Base-by-base conservation (phyloP, 1,140 invertebrate species). In the Lasioglossum baleicum region DNA sequence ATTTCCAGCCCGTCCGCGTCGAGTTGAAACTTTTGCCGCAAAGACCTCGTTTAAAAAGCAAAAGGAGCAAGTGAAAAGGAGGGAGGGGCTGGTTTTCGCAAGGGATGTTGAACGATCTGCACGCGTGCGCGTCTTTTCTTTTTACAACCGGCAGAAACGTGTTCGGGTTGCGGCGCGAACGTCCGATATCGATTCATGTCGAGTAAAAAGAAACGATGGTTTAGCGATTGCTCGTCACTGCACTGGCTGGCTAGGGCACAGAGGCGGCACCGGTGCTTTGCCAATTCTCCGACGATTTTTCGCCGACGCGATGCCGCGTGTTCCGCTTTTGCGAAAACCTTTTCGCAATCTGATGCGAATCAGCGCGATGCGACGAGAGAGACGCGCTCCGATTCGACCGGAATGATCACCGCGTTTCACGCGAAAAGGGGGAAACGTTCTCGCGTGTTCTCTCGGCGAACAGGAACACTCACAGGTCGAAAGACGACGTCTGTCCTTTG, bases 271-370 rank as follows among this genome's bases (percentile, higher is more conserved):
- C 60, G 58, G 0, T 26, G 69, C 70, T 79, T 79, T 79, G 76
- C 61, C 76, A 79, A 79, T 72, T 79, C 40, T 48, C 35, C 7
- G 17, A 35, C 48, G 17, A 73, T 79, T 79, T 79, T 79, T 73
- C 76, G 48, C 48, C 60, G 26, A 1, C 53, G 31, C 75, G 13
- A 69, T 69, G 72, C 51, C n/a, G 10, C 7, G 3, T 35, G 35
- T 61, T 31, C 35, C 10, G 44, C 44, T 48, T 53, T 53, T 53
- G 51, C 51, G 51, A 17, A 20, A 53, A 13, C 13, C 5, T 11
- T 35, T 22, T 8, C 8, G 1, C n/a, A 44, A 17, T 31, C 20
- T 58, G 35, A 44, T 35, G 67, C 42, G 48, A 56, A 56, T 75
- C 31, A 11, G 31, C 3, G 22, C 22, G 7, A 1, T 13, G 51